A percentile compares a stretch with the other conserved stretches of the same genome.
Evolutionary conservation across 2,113 vertebrate species (phyloP).

Genomic region (Ascaphus truei): DNA sequence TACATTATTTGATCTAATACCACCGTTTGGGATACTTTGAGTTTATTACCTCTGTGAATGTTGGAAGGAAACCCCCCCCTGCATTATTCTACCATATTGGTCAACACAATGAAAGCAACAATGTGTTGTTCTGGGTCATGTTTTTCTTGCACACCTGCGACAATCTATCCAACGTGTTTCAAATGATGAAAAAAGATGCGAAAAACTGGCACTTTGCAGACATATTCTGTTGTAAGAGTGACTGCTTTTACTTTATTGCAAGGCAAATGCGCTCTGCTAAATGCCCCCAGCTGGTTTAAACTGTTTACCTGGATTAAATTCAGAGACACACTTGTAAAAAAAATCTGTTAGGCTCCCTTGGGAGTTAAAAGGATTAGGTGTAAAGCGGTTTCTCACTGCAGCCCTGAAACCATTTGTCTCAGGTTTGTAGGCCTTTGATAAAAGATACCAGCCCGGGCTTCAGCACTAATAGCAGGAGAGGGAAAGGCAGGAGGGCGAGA

Average conservation of each 20-base stretch:
- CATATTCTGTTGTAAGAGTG: background rate
- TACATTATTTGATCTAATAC: no score
- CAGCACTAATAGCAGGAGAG: constrained; percentile 37
- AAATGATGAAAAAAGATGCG: background rate
- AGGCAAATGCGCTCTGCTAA: background rate
- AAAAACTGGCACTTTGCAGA: background rate
- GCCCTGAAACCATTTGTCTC: constrained; percentile 51
- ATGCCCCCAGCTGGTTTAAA: constrained; percentile 21
- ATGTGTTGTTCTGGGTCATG: no score
- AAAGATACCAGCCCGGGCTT: constrained; percentile 41
- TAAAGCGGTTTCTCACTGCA: constrained; percentile 49
- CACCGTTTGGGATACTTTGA: no score
- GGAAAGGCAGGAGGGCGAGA: constrained; percentile 16
- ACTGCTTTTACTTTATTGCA: constrained; percentile 6
- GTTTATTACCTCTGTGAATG: no score
- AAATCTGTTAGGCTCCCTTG: constrained; percentile 41
- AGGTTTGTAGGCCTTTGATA: constrained; percentile 63
- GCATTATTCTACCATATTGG: no score
- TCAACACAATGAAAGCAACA: no score
- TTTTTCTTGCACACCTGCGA: no score
- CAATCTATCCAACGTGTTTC: no score
- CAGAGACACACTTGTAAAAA: constrained; percentile 37
- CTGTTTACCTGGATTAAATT: constrained; percentile 33
- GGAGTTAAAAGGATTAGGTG: constrained; percentile 58
- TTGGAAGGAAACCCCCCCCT: no score